Base-by-base conservation (phyloP, 2,113 vertebrate genomes). In the Aix galericulata region DNA sequence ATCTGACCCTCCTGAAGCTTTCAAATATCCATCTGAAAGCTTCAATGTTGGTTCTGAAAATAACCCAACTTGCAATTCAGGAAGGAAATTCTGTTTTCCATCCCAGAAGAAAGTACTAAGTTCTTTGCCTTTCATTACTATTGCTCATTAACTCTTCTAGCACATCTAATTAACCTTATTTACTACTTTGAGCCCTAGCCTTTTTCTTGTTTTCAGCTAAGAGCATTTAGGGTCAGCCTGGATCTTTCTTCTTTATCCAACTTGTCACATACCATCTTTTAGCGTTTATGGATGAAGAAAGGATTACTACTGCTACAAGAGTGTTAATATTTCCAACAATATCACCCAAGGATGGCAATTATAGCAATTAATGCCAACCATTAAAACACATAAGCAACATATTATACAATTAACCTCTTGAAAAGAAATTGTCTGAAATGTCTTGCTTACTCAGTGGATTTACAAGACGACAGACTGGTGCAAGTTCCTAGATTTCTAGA, bases 301-400 rank as follows among this genome's bases (percentile, higher is more conserved):
- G 55, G 31, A 62, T 58, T 81, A 86, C 23, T 66, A 58, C 26
- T 58, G 40, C 68, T 67, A 46, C 29, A 77, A 59, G 11, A 74
- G 23, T 14, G 55, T 56, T 89, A 94, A 25, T 71, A 89, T 81
- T 95, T 88, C 77, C 88, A 91, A 63, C 53, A 85, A 2, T 59
- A 94, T 80, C 71, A 88, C 74, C 58, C 48, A 91, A 38, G 71
- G 55, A 95, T 18, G 73, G 67, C 18, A 74, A 95, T 82, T 83
- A 88, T 0, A 16, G 59, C 55, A 93, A 88, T 81, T 95, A 91
- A 94, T 52, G 56, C 46, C 60, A 92, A 94, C 79, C 67, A 85
- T 53, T 88, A 85, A 83, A 93, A 93, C 55, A 74, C n/a, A 95
- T 34, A 89, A 71, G 38, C 76, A 91, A 62, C 42, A 21, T 82